phyloP scores from a whole-genome alignment of 1,140 invertebrate species.

The Whitmania pigra region DNA sequence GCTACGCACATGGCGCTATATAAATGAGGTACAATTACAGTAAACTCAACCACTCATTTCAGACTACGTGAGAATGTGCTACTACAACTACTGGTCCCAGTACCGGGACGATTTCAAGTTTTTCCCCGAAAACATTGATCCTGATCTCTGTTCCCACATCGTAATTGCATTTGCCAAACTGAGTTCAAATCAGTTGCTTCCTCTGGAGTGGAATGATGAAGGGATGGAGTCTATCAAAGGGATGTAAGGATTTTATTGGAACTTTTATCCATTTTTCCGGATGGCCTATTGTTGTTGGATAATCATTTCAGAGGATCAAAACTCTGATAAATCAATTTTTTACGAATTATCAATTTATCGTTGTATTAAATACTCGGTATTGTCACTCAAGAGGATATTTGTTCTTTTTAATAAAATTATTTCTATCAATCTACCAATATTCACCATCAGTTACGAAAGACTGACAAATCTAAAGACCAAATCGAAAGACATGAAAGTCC shows the following conservation, averaged over 20 bases:
- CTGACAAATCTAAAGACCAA: not conserved
- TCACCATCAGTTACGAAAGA: constrained; percentile 2
- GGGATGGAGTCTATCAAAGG: constrained; percentile 31
- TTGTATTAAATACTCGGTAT: no score
- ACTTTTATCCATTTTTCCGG: no score
- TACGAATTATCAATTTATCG: no score
- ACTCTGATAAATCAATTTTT: no score
- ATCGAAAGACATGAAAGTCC: not conserved
- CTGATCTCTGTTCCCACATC: constrained; percentile 62
- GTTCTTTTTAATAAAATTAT: no score
- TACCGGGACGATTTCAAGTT: constrained; percentile 42
- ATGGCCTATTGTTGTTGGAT: no score
- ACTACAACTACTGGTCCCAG: constrained; percentile 40
- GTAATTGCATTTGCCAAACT: constrained; percentile 63
- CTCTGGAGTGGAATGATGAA: constrained; percentile 37
- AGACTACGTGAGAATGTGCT: constrained; percentile 31
- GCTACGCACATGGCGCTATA: no score
- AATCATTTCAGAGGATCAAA: no score
- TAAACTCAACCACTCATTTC: no score
- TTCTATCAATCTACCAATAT: not conserved
- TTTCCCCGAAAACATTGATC: constrained; percentile 53
- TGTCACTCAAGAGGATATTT: no score
- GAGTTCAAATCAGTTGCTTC: constrained; percentile 40
- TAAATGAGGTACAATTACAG: no score
- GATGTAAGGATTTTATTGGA: constrained; percentile 28